These are phyloP conservation scores for Thumatha senex DNA, from an alignment of 2,888 invertebrate genomes.

Conservation along the genomic window DNA sequence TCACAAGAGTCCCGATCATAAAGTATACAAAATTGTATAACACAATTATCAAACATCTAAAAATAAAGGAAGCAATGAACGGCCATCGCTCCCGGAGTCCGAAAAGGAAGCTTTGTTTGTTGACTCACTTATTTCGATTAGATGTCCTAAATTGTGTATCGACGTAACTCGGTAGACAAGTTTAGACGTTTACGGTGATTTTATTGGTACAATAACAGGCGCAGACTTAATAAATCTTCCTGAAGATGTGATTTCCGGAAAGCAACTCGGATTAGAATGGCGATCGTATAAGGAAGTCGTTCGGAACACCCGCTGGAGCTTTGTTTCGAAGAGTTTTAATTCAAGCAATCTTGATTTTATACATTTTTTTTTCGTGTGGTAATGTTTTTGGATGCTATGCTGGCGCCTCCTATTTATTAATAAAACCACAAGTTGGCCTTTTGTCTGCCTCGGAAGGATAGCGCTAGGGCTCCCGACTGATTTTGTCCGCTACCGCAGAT, in stretches of 20 bases:
- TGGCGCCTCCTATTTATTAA: no score
- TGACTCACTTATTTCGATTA: constrained; percentile 62
- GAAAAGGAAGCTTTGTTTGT: constrained; percentile 69
- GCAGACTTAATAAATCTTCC: constrained; percentile 67
- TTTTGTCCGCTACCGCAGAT: no score
- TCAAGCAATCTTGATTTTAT: no score
- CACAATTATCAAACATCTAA: constrained; percentile 28
- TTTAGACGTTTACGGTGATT: constrained; percentile 57
- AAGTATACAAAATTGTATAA: constrained; percentile 25
- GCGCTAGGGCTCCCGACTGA: no score
- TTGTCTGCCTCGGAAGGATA: no score
- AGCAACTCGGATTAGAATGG: constrained; percentile 58
- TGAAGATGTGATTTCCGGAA: constrained; percentile 61
- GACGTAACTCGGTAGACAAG: constrained; percentile 64
- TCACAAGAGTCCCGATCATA: constrained; percentile 27
- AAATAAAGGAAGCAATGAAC: constrained; percentile 41
- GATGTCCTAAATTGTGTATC: constrained; percentile 58
- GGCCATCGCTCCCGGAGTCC: constrained; percentile 57
- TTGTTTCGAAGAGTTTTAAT: constrained; percentile 1
- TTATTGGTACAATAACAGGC: constrained; percentile 63
- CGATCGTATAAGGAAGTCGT: constrained; percentile 60
- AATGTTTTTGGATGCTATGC: no score
- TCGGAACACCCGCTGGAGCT: constrained; percentile 57
- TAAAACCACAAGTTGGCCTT: no score
- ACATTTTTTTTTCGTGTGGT: no score